phyloP scores from a whole-genome alignment of 1,140 invertebrate species.

The Ooceraea biroi region DNA sequence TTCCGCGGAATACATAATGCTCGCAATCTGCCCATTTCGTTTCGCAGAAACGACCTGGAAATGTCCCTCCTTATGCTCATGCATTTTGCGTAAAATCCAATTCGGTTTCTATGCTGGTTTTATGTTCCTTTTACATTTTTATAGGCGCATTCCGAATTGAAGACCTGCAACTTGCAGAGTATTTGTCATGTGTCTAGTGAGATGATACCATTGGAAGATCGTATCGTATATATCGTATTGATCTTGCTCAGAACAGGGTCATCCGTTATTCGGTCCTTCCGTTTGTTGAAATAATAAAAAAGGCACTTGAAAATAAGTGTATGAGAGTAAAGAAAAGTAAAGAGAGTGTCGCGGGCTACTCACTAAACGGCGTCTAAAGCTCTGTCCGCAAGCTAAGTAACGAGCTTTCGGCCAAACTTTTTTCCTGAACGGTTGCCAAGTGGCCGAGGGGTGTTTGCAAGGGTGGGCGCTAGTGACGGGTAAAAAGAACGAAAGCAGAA shows the following conservation, averaged over 20 bases:
- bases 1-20: conserved; percentile 29
- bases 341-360: conserved; percentile 67
- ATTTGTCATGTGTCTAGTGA: background rate
- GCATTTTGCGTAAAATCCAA: conserved; percentile 18
- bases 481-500: conserved; percentile 63
- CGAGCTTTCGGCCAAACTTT: conserved; percentile 79
- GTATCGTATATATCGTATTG: conserved; percentile 32
- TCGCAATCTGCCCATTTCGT: conserved; percentile 22
- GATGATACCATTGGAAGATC: conserved; percentile 11
- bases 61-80: conserved; percentile 6
- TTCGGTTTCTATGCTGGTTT: conserved; percentile 11
- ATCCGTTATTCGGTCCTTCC: conserved; percentile 61
- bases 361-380: conserved; percentile 77
- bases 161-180: background rate
- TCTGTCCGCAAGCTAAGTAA: conserved; percentile 80
- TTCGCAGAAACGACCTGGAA: background rate
- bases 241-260: conserved; percentile 49
- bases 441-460: conserved; percentile 71
- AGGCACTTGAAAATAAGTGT: conserved; percentile 51
- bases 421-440: conserved; percentile 80
- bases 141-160: background rate
- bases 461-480: conserved; percentile 27
- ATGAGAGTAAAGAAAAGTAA: conserved; percentile 16
- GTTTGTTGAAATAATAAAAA: conserved; percentile 53
- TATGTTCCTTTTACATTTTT: conserved; percentile 26